Evolutionary conservation across 2,113 vertebrate genomes (phyloP).

Genomic region (Paradoxurus hermaphroditus): DNA sequence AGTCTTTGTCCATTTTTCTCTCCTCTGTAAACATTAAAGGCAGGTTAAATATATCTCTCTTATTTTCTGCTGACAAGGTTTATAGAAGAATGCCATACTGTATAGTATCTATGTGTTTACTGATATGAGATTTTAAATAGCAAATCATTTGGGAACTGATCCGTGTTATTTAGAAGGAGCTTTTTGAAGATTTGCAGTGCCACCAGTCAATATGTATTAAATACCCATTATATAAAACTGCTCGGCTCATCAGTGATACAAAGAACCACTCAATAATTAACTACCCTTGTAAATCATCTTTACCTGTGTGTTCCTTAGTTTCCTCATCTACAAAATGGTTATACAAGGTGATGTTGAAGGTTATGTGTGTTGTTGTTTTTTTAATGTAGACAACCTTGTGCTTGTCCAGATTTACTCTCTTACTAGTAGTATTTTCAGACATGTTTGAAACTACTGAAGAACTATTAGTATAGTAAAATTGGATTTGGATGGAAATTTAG

Average conservation of each 20-base stretch:
- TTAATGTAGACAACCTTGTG: background rate
- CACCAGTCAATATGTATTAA: background rate
- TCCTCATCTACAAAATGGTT: background rate
- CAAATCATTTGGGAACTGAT: background rate
- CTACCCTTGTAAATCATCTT: background rate
- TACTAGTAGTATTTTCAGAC: conserved; percentile 13
- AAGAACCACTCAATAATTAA: background rate
- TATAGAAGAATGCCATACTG: background rate
- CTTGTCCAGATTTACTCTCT: background rate
- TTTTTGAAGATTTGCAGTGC: background rate
- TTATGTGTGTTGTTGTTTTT: background rate
- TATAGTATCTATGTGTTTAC: background rate
- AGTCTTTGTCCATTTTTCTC: background rate
- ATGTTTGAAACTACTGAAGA: background rate
- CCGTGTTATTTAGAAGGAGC: background rate
- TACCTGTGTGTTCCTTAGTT: background rate
- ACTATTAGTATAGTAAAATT: background rate
- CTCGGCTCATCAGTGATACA: background rate
- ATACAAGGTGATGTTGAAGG: background rate
- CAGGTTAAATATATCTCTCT: background rate
- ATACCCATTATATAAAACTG: background rate
- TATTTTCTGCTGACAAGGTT: background rate
- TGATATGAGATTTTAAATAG: background rate
- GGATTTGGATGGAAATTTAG: background rate
- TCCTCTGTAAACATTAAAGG: too few species aligned